These are phyloP conservation scores for Brachionichthys hirsutus DNA, from an alignment of 2,113 vertebrate genomes.

Conservation along the genomic window DNA sequence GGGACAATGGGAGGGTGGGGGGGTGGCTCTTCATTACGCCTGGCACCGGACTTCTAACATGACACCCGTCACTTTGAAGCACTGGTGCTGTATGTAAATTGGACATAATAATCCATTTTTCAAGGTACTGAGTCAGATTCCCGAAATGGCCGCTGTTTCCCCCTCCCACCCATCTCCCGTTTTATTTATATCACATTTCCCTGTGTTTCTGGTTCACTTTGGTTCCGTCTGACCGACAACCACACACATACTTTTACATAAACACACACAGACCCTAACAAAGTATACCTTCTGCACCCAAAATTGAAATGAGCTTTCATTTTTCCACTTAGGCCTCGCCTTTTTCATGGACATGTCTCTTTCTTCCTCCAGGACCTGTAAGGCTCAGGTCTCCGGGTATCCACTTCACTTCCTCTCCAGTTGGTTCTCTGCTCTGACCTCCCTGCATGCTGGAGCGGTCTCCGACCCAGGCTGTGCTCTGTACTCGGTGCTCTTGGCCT, in stretches of 20 bases:
- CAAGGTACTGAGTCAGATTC: slow-evolving; percentile 45
- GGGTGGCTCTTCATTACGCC: slow-evolving; percentile 74
- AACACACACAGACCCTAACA: slow-evolving; percentile 5
- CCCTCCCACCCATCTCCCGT: slow-evolving; percentile 12
- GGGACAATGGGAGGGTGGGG: slow-evolving; percentile 58
- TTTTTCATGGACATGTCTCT: slow-evolving; percentile 36
- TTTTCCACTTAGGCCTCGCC: slow-evolving; percentile 15
- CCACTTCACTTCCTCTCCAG: slow-evolving; percentile 55
- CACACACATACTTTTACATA: not conserved
- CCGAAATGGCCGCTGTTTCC: slow-evolving; percentile 36
- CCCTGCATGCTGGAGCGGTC: slow-evolving; percentile 54
- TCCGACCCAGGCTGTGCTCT: slow-evolving; percentile 57
- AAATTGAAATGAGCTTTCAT: slow-evolving; percentile 27
- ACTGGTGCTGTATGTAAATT: slow-evolving; percentile 65
- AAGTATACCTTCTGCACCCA: slow-evolving; percentile 1
- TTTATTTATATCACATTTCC: slow-evolving; percentile 26
- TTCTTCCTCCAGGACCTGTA: slow-evolving; percentile 65
- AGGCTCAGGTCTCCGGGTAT: slow-evolving; percentile 55
- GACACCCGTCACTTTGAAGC: slow-evolving; percentile 69
- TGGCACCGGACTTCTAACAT: slow-evolving; percentile 71
- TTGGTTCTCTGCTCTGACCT: slow-evolving; percentile 64
- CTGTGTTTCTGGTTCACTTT: not conserved
- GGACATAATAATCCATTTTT: slow-evolving; percentile 61
- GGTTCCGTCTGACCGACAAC: too few species aligned
- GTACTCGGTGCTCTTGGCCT: slow-evolving; percentile 62